Percentiles rank a stretch among this genome's conserved stretches.
phyloP scores from a whole-genome alignment of 2,888 invertebrate genomes.

The Torymus auratus region DNA sequence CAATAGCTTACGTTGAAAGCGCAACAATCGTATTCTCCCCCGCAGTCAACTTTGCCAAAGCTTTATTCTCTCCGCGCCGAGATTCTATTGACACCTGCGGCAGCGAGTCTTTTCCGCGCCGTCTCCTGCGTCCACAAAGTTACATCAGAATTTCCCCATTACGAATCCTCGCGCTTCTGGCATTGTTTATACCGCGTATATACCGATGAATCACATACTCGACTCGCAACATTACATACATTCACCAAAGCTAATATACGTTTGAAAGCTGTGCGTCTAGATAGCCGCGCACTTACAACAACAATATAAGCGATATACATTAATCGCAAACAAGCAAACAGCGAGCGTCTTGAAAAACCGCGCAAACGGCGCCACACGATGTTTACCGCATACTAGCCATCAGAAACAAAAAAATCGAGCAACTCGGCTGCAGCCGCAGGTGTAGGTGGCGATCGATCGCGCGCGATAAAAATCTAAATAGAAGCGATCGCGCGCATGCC shows the following conservation, averaged over 20 bases:
- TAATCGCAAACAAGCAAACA: no score
- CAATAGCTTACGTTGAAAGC: neutral
- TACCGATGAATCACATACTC: neutral
- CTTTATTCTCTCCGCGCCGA: neutral
- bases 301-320: no score
- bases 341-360: no score
- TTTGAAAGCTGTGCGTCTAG: no score
- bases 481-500: slow-evolving; percentile 5
- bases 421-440: no score
- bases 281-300: no score
- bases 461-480: slow-evolving; percentile 40
- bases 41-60: neutral
- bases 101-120: slow-evolving; percentile 2
- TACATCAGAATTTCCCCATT: neutral
- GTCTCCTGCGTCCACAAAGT: neutral
- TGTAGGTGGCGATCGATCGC: no score
- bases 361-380: no score
- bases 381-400: no score
- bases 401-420: no score
- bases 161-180: neutral
- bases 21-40: neutral
- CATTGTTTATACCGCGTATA: no score
- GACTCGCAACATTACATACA: neutral
- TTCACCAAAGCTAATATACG: no score
- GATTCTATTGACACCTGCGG: slow-evolving; percentile 28